Conservation (phyloP, 2,888 invertebrate species). For the Watsonalla cultraria region DNA sequence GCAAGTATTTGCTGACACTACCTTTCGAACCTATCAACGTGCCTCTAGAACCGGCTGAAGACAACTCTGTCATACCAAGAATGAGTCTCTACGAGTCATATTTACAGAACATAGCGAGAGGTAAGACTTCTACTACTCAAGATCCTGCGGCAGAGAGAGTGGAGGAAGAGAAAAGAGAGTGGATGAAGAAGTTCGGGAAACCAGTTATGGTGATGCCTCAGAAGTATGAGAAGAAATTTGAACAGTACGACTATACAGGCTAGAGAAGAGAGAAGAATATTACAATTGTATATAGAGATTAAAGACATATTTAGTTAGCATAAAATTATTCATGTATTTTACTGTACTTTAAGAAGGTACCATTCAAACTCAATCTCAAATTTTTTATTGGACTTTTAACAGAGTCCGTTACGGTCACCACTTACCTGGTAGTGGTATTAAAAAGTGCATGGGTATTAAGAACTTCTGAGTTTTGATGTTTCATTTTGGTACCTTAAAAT, state of each 20-base stretch:
- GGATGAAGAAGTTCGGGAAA: conserved; percentile 41
- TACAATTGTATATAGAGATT: neutral
- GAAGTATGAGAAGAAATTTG: conserved; percentile 32
- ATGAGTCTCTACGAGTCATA: conserved; percentile 69
- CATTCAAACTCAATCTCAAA: no score
- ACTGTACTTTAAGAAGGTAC: no score
- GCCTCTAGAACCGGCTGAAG: conserved; percentile 60
- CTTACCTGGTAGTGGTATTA: no score
- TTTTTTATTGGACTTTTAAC: no score
- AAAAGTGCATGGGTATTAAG: no score
- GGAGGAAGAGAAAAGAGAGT: conserved; percentile 29
- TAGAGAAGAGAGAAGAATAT: neutral
- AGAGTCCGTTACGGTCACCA: no score
- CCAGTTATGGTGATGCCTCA: conserved; percentile 34
- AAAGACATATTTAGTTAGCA: neutral
- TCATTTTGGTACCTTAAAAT: no score
- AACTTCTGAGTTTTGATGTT: no score
- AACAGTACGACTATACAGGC: conserved; percentile 35
- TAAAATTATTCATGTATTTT: neutral
- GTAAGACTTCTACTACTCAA: conserved; percentile 45
- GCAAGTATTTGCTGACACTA: conserved; percentile 53
- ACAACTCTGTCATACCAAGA: conserved; percentile 62
- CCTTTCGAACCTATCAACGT: conserved; percentile 64
- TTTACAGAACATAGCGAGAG: conserved; percentile 44
- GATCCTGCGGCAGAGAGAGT: conserved; percentile 1